These are phyloP conservation scores for Orthosia gothica DNA, from an alignment of 2,888 invertebrate genomes.

Conservation along the genomic window DNA sequence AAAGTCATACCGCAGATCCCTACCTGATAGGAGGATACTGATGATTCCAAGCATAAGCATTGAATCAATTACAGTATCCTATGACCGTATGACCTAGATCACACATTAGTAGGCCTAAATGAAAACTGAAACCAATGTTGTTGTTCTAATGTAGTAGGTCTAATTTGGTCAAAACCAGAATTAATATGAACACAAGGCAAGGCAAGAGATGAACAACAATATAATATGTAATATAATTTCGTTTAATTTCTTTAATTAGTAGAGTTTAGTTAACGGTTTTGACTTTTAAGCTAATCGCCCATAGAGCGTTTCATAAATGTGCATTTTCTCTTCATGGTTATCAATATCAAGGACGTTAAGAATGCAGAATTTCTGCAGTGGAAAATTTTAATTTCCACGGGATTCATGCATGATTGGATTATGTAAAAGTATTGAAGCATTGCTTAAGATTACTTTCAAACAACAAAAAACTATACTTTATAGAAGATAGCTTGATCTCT, in stretches of 20 bases:
- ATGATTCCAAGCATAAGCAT: no score
- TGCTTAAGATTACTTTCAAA: not conserved
- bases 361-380: not conserved
- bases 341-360: constrained; percentile 19
- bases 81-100: no score
- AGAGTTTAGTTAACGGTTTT: not conserved
- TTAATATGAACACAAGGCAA: not conserved
- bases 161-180: not conserved
- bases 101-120: no score
- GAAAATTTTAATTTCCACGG: constrained; percentile 1
- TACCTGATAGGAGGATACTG: no score
- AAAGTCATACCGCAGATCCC: no score
- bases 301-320: not conserved
- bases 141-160: not conserved
- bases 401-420: constrained; percentile 19
- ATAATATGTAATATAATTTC: not conserved
- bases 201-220: not conserved
- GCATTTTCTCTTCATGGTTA: constrained; percentile 21
- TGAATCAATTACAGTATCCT: no score
- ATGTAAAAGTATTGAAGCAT: not conserved
- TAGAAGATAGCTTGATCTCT: no score
- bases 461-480: no score
- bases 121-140: no score
- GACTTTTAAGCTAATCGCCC: constrained; percentile 8
- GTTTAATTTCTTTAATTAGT: constrained; percentile 7